Evolutionary conservation across 2,113 vertebrate species (phyloP).

Genomic region (Benitochromis conjunctus): DNA sequence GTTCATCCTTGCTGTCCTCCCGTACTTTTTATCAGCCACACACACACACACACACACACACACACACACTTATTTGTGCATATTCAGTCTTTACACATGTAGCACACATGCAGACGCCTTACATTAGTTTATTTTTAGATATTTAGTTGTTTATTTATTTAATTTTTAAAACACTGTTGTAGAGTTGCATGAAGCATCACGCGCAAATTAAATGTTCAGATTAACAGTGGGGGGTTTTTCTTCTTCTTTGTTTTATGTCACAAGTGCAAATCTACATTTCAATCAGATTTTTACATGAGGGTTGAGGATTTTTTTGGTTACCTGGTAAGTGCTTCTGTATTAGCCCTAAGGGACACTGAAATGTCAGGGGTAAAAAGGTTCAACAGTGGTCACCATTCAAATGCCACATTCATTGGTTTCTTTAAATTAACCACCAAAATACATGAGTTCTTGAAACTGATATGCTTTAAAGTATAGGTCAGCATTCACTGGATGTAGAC

Average conservation of each 20-base stretch:
- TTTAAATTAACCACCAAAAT: neutral
- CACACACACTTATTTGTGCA: neutral
- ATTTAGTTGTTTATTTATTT: neutral
- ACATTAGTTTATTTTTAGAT: neutral
- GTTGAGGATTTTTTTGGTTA: neutral
- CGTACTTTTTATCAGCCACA: neutral
- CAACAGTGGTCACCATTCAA: neutral
- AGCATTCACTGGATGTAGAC: neutral
- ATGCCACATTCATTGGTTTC: neutral
- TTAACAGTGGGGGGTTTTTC: neutral
- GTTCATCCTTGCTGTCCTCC: neutral
- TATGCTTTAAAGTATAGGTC: neutral
- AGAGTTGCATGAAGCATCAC: neutral
- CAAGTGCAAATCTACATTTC: neutral
- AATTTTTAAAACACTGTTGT: neutral
- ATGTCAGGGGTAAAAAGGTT: conserved; percentile 4
- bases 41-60: neutral
- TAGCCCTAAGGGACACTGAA: neutral
- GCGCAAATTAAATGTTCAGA: neutral
- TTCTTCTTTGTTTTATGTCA: neutral
- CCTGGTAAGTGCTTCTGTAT: neutral
- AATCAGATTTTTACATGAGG: neutral
- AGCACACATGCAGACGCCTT: neutral
- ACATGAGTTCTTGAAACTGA: neutral
- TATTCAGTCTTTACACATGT: neutral